These are phyloP conservation scores for Anaspis maculata DNA, from an alignment of 2,888 invertebrate genomes.

Conservation along the genomic window DNA sequence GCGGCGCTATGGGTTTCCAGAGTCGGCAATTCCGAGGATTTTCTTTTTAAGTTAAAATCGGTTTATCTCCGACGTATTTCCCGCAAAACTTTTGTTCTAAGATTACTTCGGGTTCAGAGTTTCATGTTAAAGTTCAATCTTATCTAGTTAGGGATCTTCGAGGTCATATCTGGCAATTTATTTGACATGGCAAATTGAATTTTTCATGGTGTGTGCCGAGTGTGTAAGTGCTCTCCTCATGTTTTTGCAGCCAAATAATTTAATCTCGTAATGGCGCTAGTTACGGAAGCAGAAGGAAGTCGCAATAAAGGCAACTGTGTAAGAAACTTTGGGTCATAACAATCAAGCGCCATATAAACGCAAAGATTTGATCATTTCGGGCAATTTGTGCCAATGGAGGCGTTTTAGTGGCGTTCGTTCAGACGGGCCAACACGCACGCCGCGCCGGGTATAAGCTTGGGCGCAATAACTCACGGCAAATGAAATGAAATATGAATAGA, in stretches of 20 bases:
- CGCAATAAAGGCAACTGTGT: slow-evolving; percentile 28
- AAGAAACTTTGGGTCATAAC: slow-evolving; percentile 30
- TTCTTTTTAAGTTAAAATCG: slow-evolving; percentile 3
- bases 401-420: slow-evolving; percentile 30
- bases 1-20: too few relatives aligned
- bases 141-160: slow-evolving; percentile 19
- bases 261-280: slow-evolving; percentile 22
- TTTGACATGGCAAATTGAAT: slow-evolving; percentile 11
- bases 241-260: slow-evolving; percentile 17
- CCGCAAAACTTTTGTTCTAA: slow-evolving; percentile 11
- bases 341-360: slow-evolving; percentile 37
- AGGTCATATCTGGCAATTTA: slow-evolving; percentile 21
- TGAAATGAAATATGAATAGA: slow-evolving; percentile 25
- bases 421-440: slow-evolving; percentile 13
- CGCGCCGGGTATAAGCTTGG: slow-evolving; percentile 7
- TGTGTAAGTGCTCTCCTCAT: neutral
- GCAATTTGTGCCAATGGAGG: slow-evolving; percentile 37
- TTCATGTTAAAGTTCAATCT: slow-evolving; percentile 22
- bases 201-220: slow-evolving; percentile 1
- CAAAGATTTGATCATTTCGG: slow-evolving; percentile 38
- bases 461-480: slow-evolving; percentile 23
- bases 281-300: slow-evolving; percentile 6
- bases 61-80: slow-evolving; percentile 10
- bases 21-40: neutral
- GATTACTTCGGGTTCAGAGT: slow-evolving; percentile 16